Percentiles rank a stretch among this genome's conserved stretches.
phyloP scores from a whole-genome alignment of 2,888 invertebrate genomes.

The Mystacides longicornis region DNA sequence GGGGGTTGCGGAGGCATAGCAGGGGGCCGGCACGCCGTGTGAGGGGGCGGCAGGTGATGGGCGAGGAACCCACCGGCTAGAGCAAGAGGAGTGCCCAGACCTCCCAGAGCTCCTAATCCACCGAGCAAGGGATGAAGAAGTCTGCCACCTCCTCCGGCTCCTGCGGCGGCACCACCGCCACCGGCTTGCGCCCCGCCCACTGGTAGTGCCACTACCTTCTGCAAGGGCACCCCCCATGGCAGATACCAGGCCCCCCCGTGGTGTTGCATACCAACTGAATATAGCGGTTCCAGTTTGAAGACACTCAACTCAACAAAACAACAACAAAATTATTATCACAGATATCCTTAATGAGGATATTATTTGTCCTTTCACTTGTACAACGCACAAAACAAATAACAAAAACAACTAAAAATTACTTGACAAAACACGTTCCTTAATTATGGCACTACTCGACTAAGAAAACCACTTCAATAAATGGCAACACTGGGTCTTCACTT shows the following conservation, averaged over 20 bases:
- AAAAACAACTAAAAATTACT: not conserved
- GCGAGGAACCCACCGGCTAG: constrained; percentile 39
- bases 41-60: constrained; percentile 33
- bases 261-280: constrained; percentile 24
- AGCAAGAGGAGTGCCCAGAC: constrained; percentile 34
- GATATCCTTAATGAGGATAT: not conserved
- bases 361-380: not conserved
- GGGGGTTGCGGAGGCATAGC: constrained; percentile 22
- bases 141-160: constrained; percentile 41
- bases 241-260: constrained; percentile 49
- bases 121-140: constrained; percentile 31
- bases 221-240: constrained; percentile 52
- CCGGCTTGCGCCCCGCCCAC: constrained; percentile 39
- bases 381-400: not conserved
- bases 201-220: constrained; percentile 51
- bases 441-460: not conserved
- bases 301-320: not conserved
- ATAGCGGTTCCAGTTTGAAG: constrained; percentile 22
- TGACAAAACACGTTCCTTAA: not conserved
- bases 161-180: constrained; percentile 48
- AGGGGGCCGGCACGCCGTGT: constrained; percentile 30
- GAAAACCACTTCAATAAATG: not conserved
- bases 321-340: not conserved
- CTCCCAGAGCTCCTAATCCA: constrained; percentile 18
- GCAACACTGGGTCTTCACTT: not conserved